Evolutionary conservation across 2,888 invertebrate genomes (phyloP).

Genomic region (Noctua janthina): DNA sequence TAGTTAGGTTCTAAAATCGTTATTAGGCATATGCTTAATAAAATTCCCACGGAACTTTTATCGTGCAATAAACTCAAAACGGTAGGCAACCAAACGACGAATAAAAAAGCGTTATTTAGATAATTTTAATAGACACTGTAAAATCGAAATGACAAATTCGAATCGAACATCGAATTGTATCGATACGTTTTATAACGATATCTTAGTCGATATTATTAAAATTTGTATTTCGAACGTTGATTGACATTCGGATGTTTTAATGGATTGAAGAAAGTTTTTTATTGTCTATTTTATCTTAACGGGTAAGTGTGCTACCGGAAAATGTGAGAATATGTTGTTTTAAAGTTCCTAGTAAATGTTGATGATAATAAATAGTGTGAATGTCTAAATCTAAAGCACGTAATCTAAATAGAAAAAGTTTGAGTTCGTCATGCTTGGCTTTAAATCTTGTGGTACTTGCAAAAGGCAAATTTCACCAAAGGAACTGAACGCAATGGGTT

Average conservation of each 20-base stretch:
- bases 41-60: conserved; percentile 72
- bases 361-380: neutral
- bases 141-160: conserved; percentile 77
- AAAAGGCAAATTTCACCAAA: neutral
- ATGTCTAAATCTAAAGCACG: neutral
- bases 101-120: conserved; percentile 83
- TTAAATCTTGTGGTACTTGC: neutral
- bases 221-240: conserved; percentile 65
- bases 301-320: conserved; percentile 52
- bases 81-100: conserved; percentile 79
- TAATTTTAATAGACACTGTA: conserved; percentile 82
- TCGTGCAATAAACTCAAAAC: conserved; percentile 80
- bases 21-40: conserved; percentile 69
- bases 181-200: conserved; percentile 72
- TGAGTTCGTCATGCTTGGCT: neutral
- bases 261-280: conserved; percentile 58
- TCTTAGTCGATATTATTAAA: conserved; percentile 71
- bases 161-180: conserved; percentile 65
- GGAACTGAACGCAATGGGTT: neutral
- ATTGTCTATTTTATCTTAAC: conserved; percentile 50
- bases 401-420: neutral
- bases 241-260: conserved; percentile 61
- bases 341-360: conserved; percentile 5
- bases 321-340: conserved; percentile 33
- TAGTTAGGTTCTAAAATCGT: conserved; percentile 73